Conservation (phyloP, 2,113 vertebrate species). For the Synodontis membranacea region DNA sequence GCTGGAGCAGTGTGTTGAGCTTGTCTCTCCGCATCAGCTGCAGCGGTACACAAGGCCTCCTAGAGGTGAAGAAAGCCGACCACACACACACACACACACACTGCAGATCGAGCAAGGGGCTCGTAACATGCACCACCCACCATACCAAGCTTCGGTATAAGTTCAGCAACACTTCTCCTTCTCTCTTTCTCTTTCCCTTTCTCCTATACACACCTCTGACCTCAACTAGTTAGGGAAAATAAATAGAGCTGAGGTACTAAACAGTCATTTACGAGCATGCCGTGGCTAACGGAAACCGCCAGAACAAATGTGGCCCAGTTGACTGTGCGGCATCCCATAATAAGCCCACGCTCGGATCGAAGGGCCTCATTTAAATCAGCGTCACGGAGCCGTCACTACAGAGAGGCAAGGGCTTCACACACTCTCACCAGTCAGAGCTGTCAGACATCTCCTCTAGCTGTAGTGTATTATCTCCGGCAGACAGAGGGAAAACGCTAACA, state of each 20-base stretch:
- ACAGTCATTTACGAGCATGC: conserved; percentile 62
- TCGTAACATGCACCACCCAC: neutral
- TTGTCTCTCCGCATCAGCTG: conserved; percentile 60
- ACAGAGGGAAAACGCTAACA: conserved; percentile 31
- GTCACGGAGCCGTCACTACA: conserved; percentile 44
- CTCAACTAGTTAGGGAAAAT: conserved; percentile 4
- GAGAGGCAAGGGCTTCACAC: conserved; percentile 36
- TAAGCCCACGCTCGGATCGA: conserved; percentile 60
- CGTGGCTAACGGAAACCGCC: conserved; percentile 65
- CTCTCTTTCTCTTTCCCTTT: neutral
- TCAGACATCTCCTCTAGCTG: conserved; percentile 31
- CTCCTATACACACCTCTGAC: neutral
- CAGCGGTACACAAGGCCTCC: conserved; percentile 12
- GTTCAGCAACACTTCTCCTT: neutral
- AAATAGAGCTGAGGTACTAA: conserved; percentile 54
- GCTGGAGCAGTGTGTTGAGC: conserved; percentile 16
- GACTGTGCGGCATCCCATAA: conserved; percentile 64
- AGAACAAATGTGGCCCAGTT: conserved; percentile 68
- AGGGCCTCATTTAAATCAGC: conserved; percentile 65
- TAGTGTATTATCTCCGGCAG: conserved; percentile 34
- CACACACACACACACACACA: conserved; percentile 30
- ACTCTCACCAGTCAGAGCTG: conserved; percentile 22
- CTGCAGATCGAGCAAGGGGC: neutral
- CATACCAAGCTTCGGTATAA: neutral
- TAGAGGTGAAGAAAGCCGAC: neutral